Evolutionary conservation across 2,113 vertebrate genomes (phyloP), one percentile per base, ranked within the genome.

Genomic region (Bombycilla garrulus): DNA sequence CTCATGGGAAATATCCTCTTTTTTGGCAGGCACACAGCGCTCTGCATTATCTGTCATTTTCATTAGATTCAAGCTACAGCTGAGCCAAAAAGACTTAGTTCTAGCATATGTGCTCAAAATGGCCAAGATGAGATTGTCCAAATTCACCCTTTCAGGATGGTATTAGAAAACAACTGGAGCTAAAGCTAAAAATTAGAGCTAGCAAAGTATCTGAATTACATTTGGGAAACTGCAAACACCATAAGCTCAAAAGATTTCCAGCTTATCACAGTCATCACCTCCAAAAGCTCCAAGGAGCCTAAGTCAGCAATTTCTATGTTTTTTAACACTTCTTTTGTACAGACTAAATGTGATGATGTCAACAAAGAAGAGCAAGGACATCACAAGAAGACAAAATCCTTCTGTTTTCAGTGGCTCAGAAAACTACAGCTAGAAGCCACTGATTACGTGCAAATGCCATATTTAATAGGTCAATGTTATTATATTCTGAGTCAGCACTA

Each of bases 31-130:
- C 97, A 92, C 95, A 96, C 97, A 95, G 96, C 87, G 77, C 86
- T 72, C 98, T 96, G 97, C 97, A 97, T 98, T 98, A 98, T 98
- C 98, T 98, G 98, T 98, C 98, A 98, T 98, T 98, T 98, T 98
- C 98, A 98, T 98, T 98, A 98, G 97, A 98, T 96, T 97, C 97
- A 93, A 97, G 97, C 96, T 97, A 97, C 98, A 97, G 98, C 98
- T 98, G 98, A 98, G 98, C 98, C 98, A 98, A 97, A 97, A 97
- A 97, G 97, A 97, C 97, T 98, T 97, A 94, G 92, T 98, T 97
- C 96, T 97, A 98, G 97, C 98, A 97, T 97, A 97, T 98, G 98
- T 97, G 97, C 96, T 97, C 96, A 94, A 97, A 98, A 97, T 95
- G 97, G 98, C 97, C 98, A 97, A 95, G 97, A 97, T 96, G 96